Percentiles rank a stretch among this genome's conserved stretches.
phyloP scores from a whole-genome alignment of 2,113 vertebrate genomes.

The Dendrocopos noguchii region DNA sequence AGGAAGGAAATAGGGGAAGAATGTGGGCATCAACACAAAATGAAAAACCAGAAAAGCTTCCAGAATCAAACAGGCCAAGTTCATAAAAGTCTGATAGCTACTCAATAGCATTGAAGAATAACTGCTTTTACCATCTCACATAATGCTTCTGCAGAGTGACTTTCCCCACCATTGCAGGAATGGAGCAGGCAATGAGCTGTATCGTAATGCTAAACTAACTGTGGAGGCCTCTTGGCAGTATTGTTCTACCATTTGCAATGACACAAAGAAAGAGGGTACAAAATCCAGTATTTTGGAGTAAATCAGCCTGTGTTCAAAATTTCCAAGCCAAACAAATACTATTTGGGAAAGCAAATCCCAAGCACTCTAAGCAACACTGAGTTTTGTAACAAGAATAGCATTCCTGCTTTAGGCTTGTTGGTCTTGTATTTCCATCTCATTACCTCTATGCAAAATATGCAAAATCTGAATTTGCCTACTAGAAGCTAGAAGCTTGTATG shows the following conservation, averaged over 20 bases:
- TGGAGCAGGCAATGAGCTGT: not conserved
- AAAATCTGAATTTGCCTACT: not conserved
- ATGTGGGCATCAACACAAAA: not conserved
- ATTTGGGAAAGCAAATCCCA: not conserved
- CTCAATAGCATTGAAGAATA: not conserved
- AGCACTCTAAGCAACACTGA: not conserved
- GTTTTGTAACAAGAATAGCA: not conserved
- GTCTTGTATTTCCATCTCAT: not conserved
- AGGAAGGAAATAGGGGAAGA: not conserved
- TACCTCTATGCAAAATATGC: not conserved
- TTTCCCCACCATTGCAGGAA: not conserved
- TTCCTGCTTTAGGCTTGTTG: not conserved
- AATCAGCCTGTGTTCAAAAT: not conserved
- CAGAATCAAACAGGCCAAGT: not conserved
- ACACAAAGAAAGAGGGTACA: not conserved
- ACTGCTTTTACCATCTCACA: not conserved
- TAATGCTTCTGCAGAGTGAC: not conserved
- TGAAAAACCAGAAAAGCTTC: not conserved
- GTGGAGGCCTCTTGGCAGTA: not conserved
- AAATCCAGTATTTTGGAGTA: not conserved
- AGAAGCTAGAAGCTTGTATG: not conserved
- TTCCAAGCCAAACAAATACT: not conserved
- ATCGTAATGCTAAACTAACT: not conserved
- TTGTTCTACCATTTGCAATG: not conserved
- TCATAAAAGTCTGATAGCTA: not conserved